A percentile compares a stretch with the other conserved stretches of the same genome.
Evolutionary conservation across 1,140 invertebrate species (phyloP).

Genomic region (Bombus superbus): DNA sequence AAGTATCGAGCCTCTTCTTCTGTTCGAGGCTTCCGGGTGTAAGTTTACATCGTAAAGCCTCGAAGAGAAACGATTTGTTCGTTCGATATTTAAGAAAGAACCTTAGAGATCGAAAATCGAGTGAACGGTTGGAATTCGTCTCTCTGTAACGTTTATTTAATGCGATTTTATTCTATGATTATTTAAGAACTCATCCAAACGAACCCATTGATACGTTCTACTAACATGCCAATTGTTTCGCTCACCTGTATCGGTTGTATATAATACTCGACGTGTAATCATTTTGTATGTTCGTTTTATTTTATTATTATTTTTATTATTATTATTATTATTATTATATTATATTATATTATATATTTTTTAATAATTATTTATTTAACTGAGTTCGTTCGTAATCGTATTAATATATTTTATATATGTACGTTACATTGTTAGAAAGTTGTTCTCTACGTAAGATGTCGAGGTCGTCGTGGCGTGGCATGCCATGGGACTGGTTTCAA

Average conservation of each 20-base stretch:
- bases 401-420: conserved; percentile 46
- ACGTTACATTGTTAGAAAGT: conserved; percentile 32
- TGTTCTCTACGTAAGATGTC: conserved; percentile 10
- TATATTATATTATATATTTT: conserved; percentile 30
- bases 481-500: conserved; percentile 30
- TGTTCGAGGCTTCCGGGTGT: no score
- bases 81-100: not conserved
- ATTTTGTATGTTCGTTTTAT: conserved; percentile 36
- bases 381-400: conserved; percentile 36
- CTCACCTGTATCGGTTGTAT: conserved; percentile 45
- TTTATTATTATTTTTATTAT: conserved; percentile 29
- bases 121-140: conserved; percentile 2
- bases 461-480: conserved; percentile 10
- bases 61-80: not conserved
- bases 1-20: no score
- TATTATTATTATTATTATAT: conserved; percentile 22
- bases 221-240: conserved; percentile 41
- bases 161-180: not conserved
- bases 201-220: not conserved
- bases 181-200: conserved; percentile 29
- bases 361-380: conserved; percentile 48
- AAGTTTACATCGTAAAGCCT: not conserved
- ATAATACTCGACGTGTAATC: conserved; percentile 38
- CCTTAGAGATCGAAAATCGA: not conserved
- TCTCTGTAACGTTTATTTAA: conserved; percentile 23